Base-by-base conservation (phyloP, 2,797 vertebrate genomes). In the Cuniculus paca region DNA sequence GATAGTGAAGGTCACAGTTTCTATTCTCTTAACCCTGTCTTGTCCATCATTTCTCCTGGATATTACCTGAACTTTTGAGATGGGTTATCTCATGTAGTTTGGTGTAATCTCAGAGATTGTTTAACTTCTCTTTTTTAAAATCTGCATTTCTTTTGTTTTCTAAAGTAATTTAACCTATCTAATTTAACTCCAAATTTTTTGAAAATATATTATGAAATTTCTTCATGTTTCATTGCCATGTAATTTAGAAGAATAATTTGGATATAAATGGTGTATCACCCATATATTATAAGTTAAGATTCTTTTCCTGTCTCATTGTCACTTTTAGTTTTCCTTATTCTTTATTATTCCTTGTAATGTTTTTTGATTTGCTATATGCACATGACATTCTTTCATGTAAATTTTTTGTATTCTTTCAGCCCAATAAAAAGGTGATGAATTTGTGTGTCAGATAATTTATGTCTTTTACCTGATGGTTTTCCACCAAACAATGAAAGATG, bases 401-500 rank as follows among this genome's bases (percentile, higher is more conserved):
- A 95, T 12, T n/a, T 95, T 86, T 94, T 96, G 68, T 97, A 92
- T 87, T 36, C n/a, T 98, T 98, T 77, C 91, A 99, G 99, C 99
- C 98, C 99, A 99, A 83, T 99, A 99, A 97, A 99, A 99, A 98
- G 99, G 99, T 36, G 99, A 99, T 97, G 99, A 99, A 98, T 99
- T 99, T 99, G 99, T 99, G 78, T 99, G 99, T 98, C 99, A 99
- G 98, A 99, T 99, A 72, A 99, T 99, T 52, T 99, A 99, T 94
- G 99, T 99, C 39, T 99, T 99, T 98, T 99, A 99, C 98, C 99
- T 99, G 98, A 99, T 99, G 99, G 99, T 99, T 91, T 99, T 99
- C 97, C 99, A 99, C 97, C 99, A 99, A 98, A 99, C 99, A 70
- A 99, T 99, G 1, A 99, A 99, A 97, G 99, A 99, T 88, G 99